Evolutionary conservation across 2,888 invertebrate genomes (phyloP).

Genomic region (Idaea dimidiata): DNA sequence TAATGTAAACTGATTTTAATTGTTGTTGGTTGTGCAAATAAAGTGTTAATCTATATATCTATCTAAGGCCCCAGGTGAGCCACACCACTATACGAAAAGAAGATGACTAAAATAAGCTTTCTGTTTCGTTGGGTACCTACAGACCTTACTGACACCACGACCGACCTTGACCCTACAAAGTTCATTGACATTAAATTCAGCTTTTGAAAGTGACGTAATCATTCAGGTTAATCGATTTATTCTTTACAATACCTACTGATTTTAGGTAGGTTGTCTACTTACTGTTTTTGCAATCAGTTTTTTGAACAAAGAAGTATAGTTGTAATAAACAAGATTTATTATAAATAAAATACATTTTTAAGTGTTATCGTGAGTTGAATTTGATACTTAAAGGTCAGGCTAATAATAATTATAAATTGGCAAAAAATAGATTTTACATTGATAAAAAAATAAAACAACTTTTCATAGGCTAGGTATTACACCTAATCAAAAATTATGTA

Average conservation of each 20-base stretch:
- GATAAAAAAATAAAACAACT: background rate
- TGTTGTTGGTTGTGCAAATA: no score
- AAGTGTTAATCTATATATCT: no score
- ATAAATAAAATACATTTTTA: slow-evolving; percentile 17
- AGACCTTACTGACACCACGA: background rate
- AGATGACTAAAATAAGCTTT: no score
- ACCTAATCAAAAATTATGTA: no score
- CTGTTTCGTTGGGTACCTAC: background rate
- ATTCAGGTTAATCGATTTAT: background rate
- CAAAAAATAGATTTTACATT: background rate
- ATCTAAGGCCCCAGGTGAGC: no score
- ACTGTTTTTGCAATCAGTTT: background rate
- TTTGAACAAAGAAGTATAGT: background rate
- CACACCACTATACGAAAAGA: no score
- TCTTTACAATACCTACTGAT: background rate
- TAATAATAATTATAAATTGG: slow-evolving; percentile 22
- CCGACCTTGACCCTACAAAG: slow-evolving; percentile 39
- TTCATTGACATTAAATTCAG: slow-evolving; percentile 48
- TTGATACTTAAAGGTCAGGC: background rate
- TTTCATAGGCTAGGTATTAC: background rate
- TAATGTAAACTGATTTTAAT: no score
- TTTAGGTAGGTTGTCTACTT: background rate
- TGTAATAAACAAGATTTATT: background rate
- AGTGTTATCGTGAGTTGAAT: background rate
- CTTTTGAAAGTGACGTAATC: slow-evolving; percentile 13